Conservation (phyloP, 2,113 vertebrate species). For the Odontophorus gujanensis region DNA sequence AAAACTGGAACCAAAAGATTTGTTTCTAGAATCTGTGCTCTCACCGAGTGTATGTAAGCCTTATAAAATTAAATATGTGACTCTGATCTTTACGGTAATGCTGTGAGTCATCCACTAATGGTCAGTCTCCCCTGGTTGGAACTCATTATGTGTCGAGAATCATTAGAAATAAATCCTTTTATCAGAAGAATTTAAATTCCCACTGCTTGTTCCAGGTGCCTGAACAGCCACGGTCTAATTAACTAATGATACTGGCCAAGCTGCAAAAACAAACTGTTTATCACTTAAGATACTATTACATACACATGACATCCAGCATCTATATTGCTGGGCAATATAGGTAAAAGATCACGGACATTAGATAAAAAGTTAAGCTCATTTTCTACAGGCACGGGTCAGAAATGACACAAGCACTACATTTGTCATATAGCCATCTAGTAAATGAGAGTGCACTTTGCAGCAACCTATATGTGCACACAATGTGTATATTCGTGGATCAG, state of each 20-base stretch:
- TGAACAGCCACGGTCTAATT: slow-evolving; percentile 65
- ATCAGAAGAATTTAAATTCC: slow-evolving; percentile 66
- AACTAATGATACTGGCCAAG: slow-evolving; percentile 60
- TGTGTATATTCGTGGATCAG: background rate
- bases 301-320: background rate
- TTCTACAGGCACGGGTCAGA: background rate
- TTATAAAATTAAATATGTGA: background rate
- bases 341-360: background rate
- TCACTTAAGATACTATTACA: background rate
- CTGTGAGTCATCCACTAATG: slow-evolving; percentile 47
- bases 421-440: background rate
- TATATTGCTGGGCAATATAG: background rate
- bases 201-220: slow-evolving; percentile 60
- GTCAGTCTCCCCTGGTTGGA: slow-evolving; percentile 35
- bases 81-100: slow-evolving; percentile 40
- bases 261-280: slow-evolving; percentile 31
- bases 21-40: slow-evolving; percentile 12
- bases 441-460: background rate
- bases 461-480: background rate
- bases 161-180: slow-evolving; percentile 74
- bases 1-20: slow-evolving; percentile 17
- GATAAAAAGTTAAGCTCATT: background rate
- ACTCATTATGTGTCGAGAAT: slow-evolving; percentile 37
- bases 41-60: background rate
- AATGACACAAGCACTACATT: background rate